Base-by-base conservation (phyloP, 2,888 invertebrate species). In the Oscheius sp. region DNA sequence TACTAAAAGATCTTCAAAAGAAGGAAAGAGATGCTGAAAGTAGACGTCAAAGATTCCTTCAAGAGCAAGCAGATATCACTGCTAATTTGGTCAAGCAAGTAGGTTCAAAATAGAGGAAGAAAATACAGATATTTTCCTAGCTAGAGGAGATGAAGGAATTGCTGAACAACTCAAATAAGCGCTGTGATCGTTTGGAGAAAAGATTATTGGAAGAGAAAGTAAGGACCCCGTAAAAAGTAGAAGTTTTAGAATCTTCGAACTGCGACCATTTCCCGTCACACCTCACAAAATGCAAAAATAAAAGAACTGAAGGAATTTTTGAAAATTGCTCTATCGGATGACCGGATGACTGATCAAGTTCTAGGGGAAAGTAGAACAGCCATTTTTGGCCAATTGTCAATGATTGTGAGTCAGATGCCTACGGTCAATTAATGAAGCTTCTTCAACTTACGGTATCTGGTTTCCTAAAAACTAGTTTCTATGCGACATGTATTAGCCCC, bases 401-500 rank as follows among this genome's bases (percentile, higher is more conserved):
- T 61, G 1, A 61, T 61, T 39, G 45, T 61, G 8, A 45, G 61
- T n/a, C 61, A 61, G n/a, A 61, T 61, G 17, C 46, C 52, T 4
- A 53, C 42, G 6, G 31, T 64, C 34, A 53, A 61, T 45, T 61
- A 45, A 61, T 45, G 37, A 53, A n/a, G n/a, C 3, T 8, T n/a
- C 8, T 5, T 20, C 20, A 12, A 17, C 69, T 42, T 33, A 80
- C 81, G 0, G 96, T 96, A 88, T 96, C 96, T 0, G 96, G 96
- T 77, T 94, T 91, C n/a, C n/a, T n/a, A n/a, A n/a, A n/a, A n/a
- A n/a, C n/a, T n/a, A n/a, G n/a, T n/a, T n/a, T n/a, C n/a, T n/a
- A n/a, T n/a, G n/a, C n/a, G n/a, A n/a, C n/a, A n/a, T n/a, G n/a
- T n/a, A n/a, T n/a, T n/a, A n/a, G n/a, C n/a, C n/a, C n/a, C n/a